Evolutionary conservation across 2,888 invertebrate species (phyloP), one percentile per base, ranked within the genome.

Genomic region (Strigamia maritima): DNA sequence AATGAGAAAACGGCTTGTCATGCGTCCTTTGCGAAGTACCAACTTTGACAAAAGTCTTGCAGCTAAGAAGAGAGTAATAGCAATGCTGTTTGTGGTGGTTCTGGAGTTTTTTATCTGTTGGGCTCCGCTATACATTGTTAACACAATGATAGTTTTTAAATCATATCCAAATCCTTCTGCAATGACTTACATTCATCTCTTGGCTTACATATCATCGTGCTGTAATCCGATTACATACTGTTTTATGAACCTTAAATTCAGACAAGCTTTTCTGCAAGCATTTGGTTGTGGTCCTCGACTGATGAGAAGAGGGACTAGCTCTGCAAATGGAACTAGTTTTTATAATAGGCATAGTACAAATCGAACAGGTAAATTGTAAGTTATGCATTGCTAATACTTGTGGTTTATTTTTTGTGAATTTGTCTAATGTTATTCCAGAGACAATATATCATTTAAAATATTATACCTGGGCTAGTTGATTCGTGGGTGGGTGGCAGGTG

Each of bases 11-110:
- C 49, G 65, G 3, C 31, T 75, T 26, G 74, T 75, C n/a, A 49
- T 78, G 10, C 74, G 77, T 74, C 90, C 90, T 2, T 91, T 92
- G 79, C 87, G 92, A 22, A 92, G 92, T 74, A 92, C 92, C 28
- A 92, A 93, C 84, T 91, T 91, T 83, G 92, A 91, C 82, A 92
- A 92, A 83, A 93, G 91, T 84, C 92, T 93, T 76, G 91, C 92
- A 82, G 92, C 92, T 0, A 93, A 92, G 82, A 89, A 91, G 83
- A 91, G 91, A 88, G 91, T 91, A n/a, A 88, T 89, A 82, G 89
- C 90, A 84, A 91, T 92, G 91, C 85, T 92, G 78, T 90, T 90
- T 82, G 90, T 90, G 2, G 89, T 91, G 6, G 91, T 91, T 1
- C 84, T 90, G 19, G 90, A 91, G 83, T 92, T 91, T 85, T 92